These are phyloP conservation scores for Heliconius hermathena DNA, from an alignment of 1,140 invertebrate genomes.

Conservation along the genomic window DNA sequence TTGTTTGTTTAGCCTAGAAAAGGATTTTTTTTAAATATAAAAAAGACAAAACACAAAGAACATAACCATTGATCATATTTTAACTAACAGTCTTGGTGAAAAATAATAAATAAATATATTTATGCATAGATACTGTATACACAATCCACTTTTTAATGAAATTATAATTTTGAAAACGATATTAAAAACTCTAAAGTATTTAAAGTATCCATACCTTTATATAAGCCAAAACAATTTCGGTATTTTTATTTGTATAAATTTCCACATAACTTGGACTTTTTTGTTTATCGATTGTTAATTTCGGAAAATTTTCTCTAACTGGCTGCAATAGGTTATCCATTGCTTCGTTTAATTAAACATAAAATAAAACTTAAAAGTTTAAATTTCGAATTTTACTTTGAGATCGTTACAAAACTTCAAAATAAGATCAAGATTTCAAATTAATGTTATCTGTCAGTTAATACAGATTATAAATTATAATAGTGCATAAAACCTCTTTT, in stretches of 20 bases:
- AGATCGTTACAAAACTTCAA: constrained; percentile 17
- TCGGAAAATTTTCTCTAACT: constrained; percentile 58
- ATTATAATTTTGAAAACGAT: constrained; percentile 12
- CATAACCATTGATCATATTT: too few relatives aligned
- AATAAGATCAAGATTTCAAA: background rate
- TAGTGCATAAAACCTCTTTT: too few relatives aligned
- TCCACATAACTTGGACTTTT: constrained; percentile 68
- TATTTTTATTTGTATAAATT: constrained; percentile 64
- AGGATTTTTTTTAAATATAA: background rate
- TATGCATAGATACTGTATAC: background rate
- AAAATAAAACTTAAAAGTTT: constrained; percentile 20
- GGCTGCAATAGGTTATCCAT: constrained; percentile 55
- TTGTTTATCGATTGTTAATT: constrained; percentile 63
- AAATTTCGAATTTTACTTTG: constrained; percentile 24
- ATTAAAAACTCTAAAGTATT: too few relatives aligned
- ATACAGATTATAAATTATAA: background rate
- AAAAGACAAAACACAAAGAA: background rate
- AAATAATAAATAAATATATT: constrained; percentile 8
- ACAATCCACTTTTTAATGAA: background rate
- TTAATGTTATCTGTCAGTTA: background rate
- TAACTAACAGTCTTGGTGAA: background rate
- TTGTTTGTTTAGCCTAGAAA: constrained; percentile 38
- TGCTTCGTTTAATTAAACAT: constrained; percentile 12
- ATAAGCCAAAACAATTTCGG: constrained; percentile 65
- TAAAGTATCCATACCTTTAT: constrained; percentile 49